Base-by-base conservation (phyloP, 2,113 vertebrate genomes). In the Synodontis membranacea region DNA sequence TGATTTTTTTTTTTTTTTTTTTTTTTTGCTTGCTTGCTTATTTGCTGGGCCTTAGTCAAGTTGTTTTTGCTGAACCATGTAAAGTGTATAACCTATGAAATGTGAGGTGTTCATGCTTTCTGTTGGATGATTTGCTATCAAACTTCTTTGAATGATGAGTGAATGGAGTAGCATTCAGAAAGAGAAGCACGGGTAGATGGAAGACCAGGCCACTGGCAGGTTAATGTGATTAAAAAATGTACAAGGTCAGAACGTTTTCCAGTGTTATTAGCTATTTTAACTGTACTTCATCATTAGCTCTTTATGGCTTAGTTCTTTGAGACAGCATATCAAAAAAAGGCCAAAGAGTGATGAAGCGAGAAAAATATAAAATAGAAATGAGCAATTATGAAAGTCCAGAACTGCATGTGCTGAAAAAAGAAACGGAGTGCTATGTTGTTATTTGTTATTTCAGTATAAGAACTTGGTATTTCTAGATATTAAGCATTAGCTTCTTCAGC, bases 1-100 rank as follows among this genome's bases (percentile, higher is more conserved):
- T 82, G 93, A 93, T 93, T 80, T 58, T 68, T 81, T 72, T 81
- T 86, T 86, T 76, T 80, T 64, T 81, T 86, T 84, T 37, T 78
- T 64, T 78, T 79, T 87, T 81, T 80, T 68, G 82, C 80, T 86
- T 75, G 60, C 60, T 56, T 85, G 82, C 80, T 86, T 75, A 56
- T 56, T 56, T 85, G 82, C 88, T 82, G 56, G 2, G 34, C 81
- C 74, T 84, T 58, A 42, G 23, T 81, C 74, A 10, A 21, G 66
- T 42, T 85, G 56, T 83, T 79, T 79, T n/a, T 82, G 81, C 56
- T 84, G 86, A 82, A 52, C 44, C 60, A 56, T 64, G 60, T 19
- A 48, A 88, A 86, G 66, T 83, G 46, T 64, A 52, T 76, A 76
- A 76, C 23, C 17, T 2, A 58, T 28, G 1, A 58, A 82, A 60